phyloP scores from a whole-genome alignment of 1,140 invertebrate genomes.

The Aphis craccivora region DNA sequence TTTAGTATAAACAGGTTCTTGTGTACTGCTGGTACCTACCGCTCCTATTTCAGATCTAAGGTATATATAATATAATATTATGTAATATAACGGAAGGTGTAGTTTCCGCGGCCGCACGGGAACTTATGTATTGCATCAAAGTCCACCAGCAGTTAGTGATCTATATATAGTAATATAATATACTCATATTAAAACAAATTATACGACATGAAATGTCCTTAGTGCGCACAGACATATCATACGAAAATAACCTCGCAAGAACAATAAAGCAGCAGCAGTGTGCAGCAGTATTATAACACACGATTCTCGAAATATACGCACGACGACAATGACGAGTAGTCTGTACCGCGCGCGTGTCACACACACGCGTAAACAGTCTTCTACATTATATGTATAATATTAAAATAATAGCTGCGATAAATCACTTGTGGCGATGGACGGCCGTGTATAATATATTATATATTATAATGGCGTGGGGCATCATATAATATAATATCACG shows the following conservation, averaged over 20 bases:
- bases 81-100: no score
- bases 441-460: neutral
- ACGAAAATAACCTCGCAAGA: neutral
- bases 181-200: neutral
- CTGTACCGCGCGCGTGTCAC: neutral
- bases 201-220: neutral
- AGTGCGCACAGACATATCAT: neutral
- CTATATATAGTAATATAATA: no score
- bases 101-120: no score
- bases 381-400: neutral
- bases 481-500: neutral
- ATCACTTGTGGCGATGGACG: neutral
- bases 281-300: neutral
- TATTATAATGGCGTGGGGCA: neutral
- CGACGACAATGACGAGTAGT: neutral
- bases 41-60: no score
- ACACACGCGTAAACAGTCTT: neutral
- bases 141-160: no score
- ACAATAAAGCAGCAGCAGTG: neutral
- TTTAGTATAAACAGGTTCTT: no score
- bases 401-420: conserved; percentile 25
- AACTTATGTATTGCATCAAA: no score
- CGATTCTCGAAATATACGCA: conserved; percentile 10
- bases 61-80: no score
- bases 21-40: no score